These are phyloP conservation scores for Tridacna crocea DNA, from an alignment of 2,888 invertebrate species.

Conservation along the genomic window DNA sequence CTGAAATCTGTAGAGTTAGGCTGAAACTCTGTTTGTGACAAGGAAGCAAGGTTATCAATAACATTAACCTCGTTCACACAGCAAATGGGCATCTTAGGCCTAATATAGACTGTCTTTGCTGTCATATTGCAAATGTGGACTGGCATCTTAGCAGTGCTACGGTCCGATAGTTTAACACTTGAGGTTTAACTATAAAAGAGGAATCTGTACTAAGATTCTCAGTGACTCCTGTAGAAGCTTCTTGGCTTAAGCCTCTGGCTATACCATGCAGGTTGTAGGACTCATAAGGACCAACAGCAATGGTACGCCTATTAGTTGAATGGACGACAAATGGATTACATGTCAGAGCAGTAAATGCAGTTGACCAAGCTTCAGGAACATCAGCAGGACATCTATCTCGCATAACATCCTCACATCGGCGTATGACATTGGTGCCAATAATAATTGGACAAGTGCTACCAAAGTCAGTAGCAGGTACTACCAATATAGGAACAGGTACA, in stretches of 20 bases:
- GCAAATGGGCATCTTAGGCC: too few species aligned
- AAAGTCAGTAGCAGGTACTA: background rate
- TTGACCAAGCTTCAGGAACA: background rate
- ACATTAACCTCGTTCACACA: too few species aligned
- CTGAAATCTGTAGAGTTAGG: background rate
- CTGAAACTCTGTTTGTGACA: background rate
- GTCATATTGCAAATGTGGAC: slow-evolving; percentile 44
- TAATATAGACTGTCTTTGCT: slow-evolving; percentile 30
- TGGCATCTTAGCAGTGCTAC: slow-evolving; percentile 18
- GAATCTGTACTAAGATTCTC: background rate
- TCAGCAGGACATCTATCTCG: background rate
- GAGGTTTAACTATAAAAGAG: background rate
- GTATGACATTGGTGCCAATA: slow-evolving; percentile 6
- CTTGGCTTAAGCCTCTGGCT: background rate
- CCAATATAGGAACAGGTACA: background rate
- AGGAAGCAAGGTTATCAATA: slow-evolving; percentile 35
- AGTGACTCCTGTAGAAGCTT: background rate
- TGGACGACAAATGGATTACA: slow-evolving; percentile 1
- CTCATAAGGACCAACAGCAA: slow-evolving; percentile 3
- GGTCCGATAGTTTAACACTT: background rate
- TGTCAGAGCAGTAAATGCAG: background rate
- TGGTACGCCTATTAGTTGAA: background rate
- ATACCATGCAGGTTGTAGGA: background rate
- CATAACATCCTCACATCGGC: background rate
- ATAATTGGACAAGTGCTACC: too few species aligned